Conservation (phyloP, 2,797 vertebrate species). For the Chanos chanos region DNA sequence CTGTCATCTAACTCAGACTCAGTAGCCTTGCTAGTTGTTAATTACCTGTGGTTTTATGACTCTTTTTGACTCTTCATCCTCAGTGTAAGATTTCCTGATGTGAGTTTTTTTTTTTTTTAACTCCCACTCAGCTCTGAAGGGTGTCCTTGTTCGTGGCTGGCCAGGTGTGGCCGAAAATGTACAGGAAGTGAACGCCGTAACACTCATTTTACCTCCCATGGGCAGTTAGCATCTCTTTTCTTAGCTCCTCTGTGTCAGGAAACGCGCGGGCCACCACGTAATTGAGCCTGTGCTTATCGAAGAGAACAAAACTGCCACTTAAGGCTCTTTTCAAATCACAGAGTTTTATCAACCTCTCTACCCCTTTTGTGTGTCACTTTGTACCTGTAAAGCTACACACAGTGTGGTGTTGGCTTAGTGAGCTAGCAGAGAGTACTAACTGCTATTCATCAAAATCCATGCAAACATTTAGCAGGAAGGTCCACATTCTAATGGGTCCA, state of each 20-base stretch:
- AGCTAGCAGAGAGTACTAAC: background rate
- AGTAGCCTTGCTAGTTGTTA: slow-evolving; percentile 23
- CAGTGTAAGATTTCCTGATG: slow-evolving; percentile 22
- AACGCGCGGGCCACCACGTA: slow-evolving; percentile 39
- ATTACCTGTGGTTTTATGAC: slow-evolving; percentile 19
- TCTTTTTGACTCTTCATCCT: slow-evolving; percentile 9
- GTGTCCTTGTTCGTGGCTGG: slow-evolving; percentile 43
- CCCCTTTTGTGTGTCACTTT: slow-evolving; percentile 20
- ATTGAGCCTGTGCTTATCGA: slow-evolving; percentile 35
- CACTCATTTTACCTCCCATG: slow-evolving; percentile 38
- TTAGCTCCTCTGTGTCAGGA: slow-evolving; percentile 30
- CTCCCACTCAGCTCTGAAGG: slow-evolving; percentile 32
- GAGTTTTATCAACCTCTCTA: slow-evolving; percentile 39
- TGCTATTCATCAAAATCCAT: slow-evolving; percentile 12
- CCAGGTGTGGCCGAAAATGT: slow-evolving; percentile 42
- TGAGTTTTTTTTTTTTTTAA: slow-evolving; percentile 12
- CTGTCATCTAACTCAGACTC: slow-evolving; percentile 28
- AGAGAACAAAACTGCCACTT: slow-evolving; percentile 4
- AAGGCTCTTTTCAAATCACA: slow-evolving; percentile 29
- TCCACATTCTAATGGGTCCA: slow-evolving; percentile 53
- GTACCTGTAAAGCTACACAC: background rate
- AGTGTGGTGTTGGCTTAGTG: slow-evolving; percentile 4
- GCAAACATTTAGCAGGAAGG: slow-evolving; percentile 16
- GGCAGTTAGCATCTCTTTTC: slow-evolving; percentile 36
- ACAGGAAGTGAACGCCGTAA: slow-evolving; percentile 40